These are phyloP conservation scores for Norana najaformis DNA, from an alignment of 2,888 invertebrate genomes.

Conservation along the genomic window DNA sequence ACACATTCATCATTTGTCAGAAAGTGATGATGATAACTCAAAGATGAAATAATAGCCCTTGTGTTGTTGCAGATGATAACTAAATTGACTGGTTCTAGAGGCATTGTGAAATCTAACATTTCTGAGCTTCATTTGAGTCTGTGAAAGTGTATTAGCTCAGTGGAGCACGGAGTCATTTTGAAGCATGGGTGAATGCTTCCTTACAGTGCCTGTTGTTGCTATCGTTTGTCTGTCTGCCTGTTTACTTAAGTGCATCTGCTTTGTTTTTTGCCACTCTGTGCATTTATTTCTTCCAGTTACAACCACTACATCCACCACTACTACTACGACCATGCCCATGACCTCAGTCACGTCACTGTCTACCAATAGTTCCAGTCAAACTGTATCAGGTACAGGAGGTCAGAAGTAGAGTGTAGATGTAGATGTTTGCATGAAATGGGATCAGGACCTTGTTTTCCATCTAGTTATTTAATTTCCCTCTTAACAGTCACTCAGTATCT, in stretches of 20 bases:
- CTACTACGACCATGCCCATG: background rate
- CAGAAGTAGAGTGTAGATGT: background rate
- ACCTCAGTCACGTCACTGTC: background rate
- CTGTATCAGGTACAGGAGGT: background rate
- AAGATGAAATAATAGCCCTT: too few species aligned
- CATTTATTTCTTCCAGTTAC: slow-evolving; percentile 18
- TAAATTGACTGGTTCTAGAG: background rate
- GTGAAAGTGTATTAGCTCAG: background rate
- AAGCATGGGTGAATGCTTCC: background rate
- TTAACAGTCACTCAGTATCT: background rate
- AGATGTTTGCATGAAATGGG: background rate
- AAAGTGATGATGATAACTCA: too few species aligned
- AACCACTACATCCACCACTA: background rate
- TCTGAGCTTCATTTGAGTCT: background rate
- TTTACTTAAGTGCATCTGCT: background rate
- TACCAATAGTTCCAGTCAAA: too few species aligned
- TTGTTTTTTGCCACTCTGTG: background rate
- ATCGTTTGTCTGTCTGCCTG: background rate
- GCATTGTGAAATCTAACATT: background rate
- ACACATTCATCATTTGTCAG: too few species aligned
- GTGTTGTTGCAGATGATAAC: background rate
- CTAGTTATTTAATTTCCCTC: background rate
- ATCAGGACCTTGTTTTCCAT: slow-evolving; percentile 7
- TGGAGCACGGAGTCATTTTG: background rate
- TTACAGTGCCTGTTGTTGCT: background rate